These are phyloP conservation scores for Gallinago jamesoni DNA, from an alignment of 2,113 vertebrate genomes.

Conservation along the genomic window DNA sequence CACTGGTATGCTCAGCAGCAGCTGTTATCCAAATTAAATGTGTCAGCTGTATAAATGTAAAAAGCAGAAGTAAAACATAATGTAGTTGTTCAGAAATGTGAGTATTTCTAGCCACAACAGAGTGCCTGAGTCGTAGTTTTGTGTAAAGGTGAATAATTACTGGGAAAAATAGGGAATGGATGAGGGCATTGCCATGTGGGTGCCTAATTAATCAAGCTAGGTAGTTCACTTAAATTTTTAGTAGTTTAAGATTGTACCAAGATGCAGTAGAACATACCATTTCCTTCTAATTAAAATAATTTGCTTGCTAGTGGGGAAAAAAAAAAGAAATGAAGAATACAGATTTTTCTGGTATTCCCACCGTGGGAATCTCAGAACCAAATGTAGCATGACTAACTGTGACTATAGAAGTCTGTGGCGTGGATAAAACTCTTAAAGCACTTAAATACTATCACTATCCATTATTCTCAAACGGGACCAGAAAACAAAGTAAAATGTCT, in stretches of 20 bases:
- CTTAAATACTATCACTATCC: background rate
- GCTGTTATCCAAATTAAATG: constrained; percentile 25
- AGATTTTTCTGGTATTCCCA: background rate
- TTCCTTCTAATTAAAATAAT: background rate
- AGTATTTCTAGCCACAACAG: background rate
- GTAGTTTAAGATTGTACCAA: background rate
- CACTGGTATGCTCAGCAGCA: constrained; percentile 12
- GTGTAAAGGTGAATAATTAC: constrained; percentile 3
- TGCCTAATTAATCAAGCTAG: background rate
- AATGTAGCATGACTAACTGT: background rate
- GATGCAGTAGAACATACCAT: background rate
- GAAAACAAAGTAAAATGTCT: background rate
- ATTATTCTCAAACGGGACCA: background rate
- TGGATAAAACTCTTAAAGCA: background rate
- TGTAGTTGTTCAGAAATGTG: constrained; percentile 12
- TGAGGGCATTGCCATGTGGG: background rate
- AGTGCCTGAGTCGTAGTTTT: background rate
- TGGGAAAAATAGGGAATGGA: background rate
- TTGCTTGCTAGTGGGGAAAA: background rate
- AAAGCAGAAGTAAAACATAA: constrained; percentile 14
- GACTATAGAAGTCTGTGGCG: background rate
- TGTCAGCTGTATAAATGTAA: background rate
- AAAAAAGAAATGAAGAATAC: background rate
- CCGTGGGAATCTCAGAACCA: background rate
- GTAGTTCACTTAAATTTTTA: background rate